Percentiles rank a stretch among this genome's conserved stretches.
phyloP scores from a whole-genome alignment of 1,140 invertebrate genomes.

The Drosophila trapezifrons region DNA sequence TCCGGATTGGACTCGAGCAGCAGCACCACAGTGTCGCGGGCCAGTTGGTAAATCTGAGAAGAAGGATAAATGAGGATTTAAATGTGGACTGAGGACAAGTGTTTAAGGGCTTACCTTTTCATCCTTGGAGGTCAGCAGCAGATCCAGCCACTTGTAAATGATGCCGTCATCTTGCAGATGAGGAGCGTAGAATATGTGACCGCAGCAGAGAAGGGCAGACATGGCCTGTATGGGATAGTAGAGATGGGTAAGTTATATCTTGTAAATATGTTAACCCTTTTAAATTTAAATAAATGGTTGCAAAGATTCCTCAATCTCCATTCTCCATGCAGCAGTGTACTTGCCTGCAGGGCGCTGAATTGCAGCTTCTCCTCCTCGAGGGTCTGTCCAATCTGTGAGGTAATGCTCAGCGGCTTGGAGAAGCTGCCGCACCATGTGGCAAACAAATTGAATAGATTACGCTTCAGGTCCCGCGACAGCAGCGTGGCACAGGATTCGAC shows the following conservation, averaged over 20 bases:
- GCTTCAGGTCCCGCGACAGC: constrained; percentile 93
- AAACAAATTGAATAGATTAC: constrained; percentile 95
- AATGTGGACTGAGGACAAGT: neutral
- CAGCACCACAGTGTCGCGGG: constrained; percentile 96
- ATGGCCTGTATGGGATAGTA: constrained; percentile 89
- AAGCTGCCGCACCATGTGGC: constrained; percentile 96
- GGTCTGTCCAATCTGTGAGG: constrained; percentile 72
- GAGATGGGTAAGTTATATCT: neutral
- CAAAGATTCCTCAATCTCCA: too few relatives aligned
- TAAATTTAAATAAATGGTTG: too few relatives aligned
- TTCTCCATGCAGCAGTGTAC: constrained; percentile 23
- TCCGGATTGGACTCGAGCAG: constrained; percentile 98
- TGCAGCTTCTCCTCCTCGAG: constrained; percentile 88
- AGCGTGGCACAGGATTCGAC: constrained; percentile 94
- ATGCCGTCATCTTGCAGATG: constrained; percentile 95
- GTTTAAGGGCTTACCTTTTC: constrained; percentile 88
- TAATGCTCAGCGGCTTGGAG: constrained; percentile 85
- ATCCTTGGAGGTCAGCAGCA: constrained; percentile 94
- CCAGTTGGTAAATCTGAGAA: constrained; percentile 93
- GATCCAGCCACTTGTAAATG: constrained; percentile 96
- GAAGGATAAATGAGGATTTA: constrained; percentile 34
- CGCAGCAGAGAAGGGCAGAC: constrained; percentile 97
- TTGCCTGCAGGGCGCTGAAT: constrained; percentile 90
- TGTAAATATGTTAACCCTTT: too few relatives aligned
- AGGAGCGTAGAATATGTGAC: constrained; percentile 94